These are phyloP conservation scores for Cyclophora punctaria DNA, from an alignment of 2,888 invertebrate species.

Conservation along the genomic window DNA sequence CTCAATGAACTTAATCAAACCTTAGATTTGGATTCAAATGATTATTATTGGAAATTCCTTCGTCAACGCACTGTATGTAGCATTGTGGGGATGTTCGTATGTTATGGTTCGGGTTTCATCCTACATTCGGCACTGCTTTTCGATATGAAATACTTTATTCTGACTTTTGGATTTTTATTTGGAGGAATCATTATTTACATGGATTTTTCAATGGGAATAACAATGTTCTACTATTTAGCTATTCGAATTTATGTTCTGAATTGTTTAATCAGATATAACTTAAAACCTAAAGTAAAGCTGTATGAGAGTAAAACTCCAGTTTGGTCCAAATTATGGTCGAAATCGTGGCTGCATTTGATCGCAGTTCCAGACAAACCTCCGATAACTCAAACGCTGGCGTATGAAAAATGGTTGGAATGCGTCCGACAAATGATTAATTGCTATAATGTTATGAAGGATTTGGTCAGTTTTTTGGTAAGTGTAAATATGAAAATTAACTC, in stretches of 20 bases:
- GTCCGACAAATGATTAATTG: slow-evolving; percentile 25
- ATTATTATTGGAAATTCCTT: slow-evolving; percentile 16
- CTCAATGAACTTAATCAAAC: slow-evolving; percentile 27
- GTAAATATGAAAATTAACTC: neutral
- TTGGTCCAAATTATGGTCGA: neutral
- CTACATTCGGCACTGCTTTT: slow-evolving; percentile 11
- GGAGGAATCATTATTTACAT: slow-evolving; percentile 16
- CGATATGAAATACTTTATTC: slow-evolving; percentile 12
- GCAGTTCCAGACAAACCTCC: slow-evolving; percentile 4
- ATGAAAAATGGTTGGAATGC: slow-evolving; percentile 16
- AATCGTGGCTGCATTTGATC: slow-evolving; percentile 1
- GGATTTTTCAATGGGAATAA: slow-evolving; percentile 21
- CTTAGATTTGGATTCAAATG: slow-evolving; percentile 15
- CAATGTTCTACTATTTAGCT: slow-evolving; percentile 24
- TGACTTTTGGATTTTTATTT: slow-evolving; percentile 11
- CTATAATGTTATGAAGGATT: slow-evolving; percentile 20
- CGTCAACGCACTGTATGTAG: slow-evolving; percentile 15
- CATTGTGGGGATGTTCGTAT: slow-evolving; percentile 7
- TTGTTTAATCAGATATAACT: slow-evolving; percentile 13
- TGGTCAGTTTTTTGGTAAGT: slow-evolving; percentile 31
- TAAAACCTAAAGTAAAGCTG: slow-evolving; percentile 1
- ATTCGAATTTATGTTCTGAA: slow-evolving; percentile 24
- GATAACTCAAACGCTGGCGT: slow-evolving; percentile 1
- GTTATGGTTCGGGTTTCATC: slow-evolving; percentile 17
- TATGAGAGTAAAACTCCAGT: neutral